These are phyloP conservation scores for Anarsia innoxiella DNA, from an alignment of 2,888 invertebrate species.

Conservation along the genomic window DNA sequence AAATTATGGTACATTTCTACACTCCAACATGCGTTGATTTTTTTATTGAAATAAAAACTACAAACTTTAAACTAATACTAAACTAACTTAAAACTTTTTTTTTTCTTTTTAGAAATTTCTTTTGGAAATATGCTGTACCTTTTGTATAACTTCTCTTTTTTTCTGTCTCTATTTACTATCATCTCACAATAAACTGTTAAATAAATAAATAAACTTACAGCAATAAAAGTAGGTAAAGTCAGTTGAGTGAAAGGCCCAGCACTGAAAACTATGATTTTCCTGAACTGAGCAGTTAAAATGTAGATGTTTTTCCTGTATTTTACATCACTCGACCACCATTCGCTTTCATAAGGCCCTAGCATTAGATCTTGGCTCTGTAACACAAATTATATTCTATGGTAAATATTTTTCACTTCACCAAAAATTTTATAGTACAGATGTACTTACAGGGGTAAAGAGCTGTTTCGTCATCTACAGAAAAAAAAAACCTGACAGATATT, in stretches of 20 bases:
- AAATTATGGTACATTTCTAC: too few species aligned
- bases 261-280: constrained; percentile 40
- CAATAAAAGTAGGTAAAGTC: constrained; percentile 52
- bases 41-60: background rate
- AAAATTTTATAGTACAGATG: too few species aligned
- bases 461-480: too few species aligned
- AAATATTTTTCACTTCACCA: too few species aligned
- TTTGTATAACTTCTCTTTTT: background rate
- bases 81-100: background rate
- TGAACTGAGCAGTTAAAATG: constrained; percentile 45
- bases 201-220: constrained; percentile 14
- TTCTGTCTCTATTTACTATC: background rate
- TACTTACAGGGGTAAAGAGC: too few species aligned
- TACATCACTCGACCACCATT: constrained; percentile 42
- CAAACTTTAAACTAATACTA: background rate
- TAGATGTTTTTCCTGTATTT: constrained; percentile 35
- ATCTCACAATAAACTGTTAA: background rate
- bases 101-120: background rate
- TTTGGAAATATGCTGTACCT: background rate
- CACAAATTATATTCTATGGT: too few species aligned
- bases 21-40: too few species aligned
- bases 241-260: constrained; percentile 59
- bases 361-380: constrained; percentile 41
- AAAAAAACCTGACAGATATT: too few species aligned
- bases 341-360: constrained; percentile 51